Evolutionary conservation across 1,140 invertebrate species (phyloP), one percentile per base, ranked within the genome.

Genomic region (Periplaneta americana): DNA sequence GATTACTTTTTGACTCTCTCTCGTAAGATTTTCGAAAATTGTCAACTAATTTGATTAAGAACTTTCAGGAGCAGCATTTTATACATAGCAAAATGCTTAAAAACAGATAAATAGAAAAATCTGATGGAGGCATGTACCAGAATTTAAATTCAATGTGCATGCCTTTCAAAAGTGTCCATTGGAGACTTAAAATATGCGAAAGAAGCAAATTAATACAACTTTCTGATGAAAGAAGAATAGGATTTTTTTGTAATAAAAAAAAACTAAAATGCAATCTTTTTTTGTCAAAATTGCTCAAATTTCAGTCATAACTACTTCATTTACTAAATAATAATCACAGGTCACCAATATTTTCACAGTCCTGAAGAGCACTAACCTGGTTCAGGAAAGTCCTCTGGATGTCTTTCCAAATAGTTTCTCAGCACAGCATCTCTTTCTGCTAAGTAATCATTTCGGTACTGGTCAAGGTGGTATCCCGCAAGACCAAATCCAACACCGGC

Each of bases 351-450:
- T 15, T 8, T 8, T 2, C 0, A 48, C 15, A 48, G 4, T 18
- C 6, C 6, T 18, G 11, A 10, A 18, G 15, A 6, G 17, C 15
- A 48, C 39, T 48, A 15, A 77, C 76, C 88, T 85, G 90, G 92
- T 8, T 85, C 85, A 82, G 91, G 90, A 84, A 95, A 95, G 86
- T 94, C 92, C 84, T 94, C 93, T 35, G 93, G 93, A 87, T 95
- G 93, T 77, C 90, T 87, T 84, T 90, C 89, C 82, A 95, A 89
- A 84, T 95, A 95, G 87, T 94, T 92, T 82, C 92, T 89, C 5
- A 91, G 85, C 22, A 92, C 88, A 8, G 93, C 92, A 88, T 94
- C 93, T 84, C 90, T 91, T 86, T 92, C 92, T 18, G 90, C 91
- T 80, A 87, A 83, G 84, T 89, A 90, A 6, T 87, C 86, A 28